Percentiles rank a stretch among this genome's conserved stretches.
phyloP scores from a whole-genome alignment of 2,113 vertebrate species.

The Megalops atlanticus region DNA sequence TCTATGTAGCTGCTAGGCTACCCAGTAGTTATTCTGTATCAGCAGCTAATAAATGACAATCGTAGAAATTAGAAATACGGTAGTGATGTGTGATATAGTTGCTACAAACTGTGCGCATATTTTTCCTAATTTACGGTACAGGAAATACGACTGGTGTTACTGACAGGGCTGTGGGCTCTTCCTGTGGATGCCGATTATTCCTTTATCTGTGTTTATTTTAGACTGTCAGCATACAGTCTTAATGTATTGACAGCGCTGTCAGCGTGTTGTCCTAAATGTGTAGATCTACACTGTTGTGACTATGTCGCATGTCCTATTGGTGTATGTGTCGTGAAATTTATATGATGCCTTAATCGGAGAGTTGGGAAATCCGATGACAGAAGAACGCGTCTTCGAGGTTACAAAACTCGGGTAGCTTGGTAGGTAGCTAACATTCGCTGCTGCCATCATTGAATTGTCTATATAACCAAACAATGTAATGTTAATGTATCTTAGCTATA shows the following conservation, averaged over 20 bases:
- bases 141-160: slow-evolving; percentile 23
- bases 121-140: not conserved
- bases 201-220: slow-evolving; percentile 23
- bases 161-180: slow-evolving; percentile 25
- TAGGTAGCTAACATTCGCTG: not conserved
- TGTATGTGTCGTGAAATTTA: slow-evolving; percentile 4
- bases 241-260: not conserved
- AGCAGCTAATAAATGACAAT: too few relatives aligned
- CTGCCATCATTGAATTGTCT: not conserved
- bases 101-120: not conserved
- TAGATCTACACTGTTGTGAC: not conserved
- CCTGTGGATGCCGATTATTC: slow-evolving; percentile 16
- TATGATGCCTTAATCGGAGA: slow-evolving; percentile 17
- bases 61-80: too few relatives aligned
- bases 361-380: not conserved
- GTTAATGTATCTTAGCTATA: too few relatives aligned
- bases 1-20: too few relatives aligned
- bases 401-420: slow-evolving; percentile 11
- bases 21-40: too few relatives aligned
- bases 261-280: not conserved
- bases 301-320: slow-evolving; percentile 6
- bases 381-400: slow-evolving; percentile 15
- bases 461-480: too few relatives aligned
- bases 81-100: too few relatives aligned
- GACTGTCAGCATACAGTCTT: not conserved